Evolutionary conservation across 2,113 vertebrate species (phyloP), one percentile per base, ranked within the genome.

Genomic region (Ctenomys sociabilis): DNA sequence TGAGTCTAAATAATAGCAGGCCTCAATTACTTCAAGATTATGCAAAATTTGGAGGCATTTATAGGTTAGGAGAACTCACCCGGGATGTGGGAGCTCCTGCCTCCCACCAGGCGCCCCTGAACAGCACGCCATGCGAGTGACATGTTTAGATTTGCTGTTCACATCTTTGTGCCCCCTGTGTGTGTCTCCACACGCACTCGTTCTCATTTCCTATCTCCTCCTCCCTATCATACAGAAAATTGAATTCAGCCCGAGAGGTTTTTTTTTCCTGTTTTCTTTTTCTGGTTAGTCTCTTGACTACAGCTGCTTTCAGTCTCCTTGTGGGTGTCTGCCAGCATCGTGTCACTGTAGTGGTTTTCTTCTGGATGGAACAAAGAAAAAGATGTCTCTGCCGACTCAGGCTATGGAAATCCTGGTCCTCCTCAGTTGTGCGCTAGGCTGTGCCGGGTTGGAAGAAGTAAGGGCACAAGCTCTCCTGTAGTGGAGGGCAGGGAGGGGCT

Each of bases 281-380:
- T 17, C 14, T 54, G 54, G 30, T 85, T 61, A 37, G 28, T 40
- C 28, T 90, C 68, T 81, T 72, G 88, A 57, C 77, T 70, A 0
- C 66, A 95, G 94, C 81, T 92, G 90, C 88, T 90, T 88, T 66
- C 54, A 3, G 5, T 64, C 54, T 59, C 30, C 37, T 21, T 24
- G 59, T 49, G 93, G 59, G 82, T 87, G 59, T 63, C 35, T 82
- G 88, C 72, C 81, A 68, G 37, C 35, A 3, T 93, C 81, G 0
- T 10, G 3, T 85, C 52, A 21, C 57, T 10, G 8, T 12, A 52
- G 75, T 26, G 2, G 1, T 52, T 96, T 49, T 96, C 91, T 91
- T 85, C 87, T 95, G 87, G 77, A 64, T 57, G 81, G 90, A 93
- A 91, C 88, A 78, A 90, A 91, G 88, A 88, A 59, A 59, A 85